These are phyloP conservation scores for Oreochromis grahami DNA, from an alignment of 2,797 vertebrate genomes.

Conservation along the genomic window DNA sequence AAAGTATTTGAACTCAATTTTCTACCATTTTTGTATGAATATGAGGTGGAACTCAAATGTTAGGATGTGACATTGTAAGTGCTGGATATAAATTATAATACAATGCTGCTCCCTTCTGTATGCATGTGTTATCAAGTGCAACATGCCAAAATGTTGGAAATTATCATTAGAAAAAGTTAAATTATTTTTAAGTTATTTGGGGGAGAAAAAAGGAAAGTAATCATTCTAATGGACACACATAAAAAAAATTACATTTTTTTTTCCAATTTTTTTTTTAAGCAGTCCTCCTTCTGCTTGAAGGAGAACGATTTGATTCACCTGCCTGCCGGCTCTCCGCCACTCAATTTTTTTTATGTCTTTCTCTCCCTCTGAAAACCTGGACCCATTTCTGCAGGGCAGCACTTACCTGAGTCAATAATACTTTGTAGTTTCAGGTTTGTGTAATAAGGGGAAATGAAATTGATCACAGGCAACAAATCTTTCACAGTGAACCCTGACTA, in stretches of 20 bases:
- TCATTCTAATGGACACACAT: rapidly evolving
- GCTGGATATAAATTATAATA: background rate
- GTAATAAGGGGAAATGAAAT: background rate
- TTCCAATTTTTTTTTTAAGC: background rate
- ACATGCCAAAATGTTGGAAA: background rate
- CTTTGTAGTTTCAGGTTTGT: background rate
- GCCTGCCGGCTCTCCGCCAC: background rate
- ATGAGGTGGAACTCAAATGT: background rate
- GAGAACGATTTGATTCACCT: rapidly evolving
- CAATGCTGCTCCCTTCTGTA: background rate
- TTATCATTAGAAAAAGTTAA: background rate
- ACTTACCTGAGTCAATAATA: rapidly evolving
- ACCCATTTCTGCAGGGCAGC: rapidly evolving
- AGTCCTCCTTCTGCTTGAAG: background rate
- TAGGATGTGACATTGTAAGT: background rate
- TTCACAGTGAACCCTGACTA: rapidly evolving
- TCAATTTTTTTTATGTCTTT: rapidly evolving
- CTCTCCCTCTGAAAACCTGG: background rate
- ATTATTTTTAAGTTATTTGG: background rate
- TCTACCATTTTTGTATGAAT: background rate
- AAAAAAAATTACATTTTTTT: too few species aligned
- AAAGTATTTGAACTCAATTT: background rate
- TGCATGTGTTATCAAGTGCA: background rate
- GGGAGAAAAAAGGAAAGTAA: background rate
- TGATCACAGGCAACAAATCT: background rate